Base-by-base conservation (phyloP, 2,113 vertebrate genomes). In the Elachura formosa region DNA sequence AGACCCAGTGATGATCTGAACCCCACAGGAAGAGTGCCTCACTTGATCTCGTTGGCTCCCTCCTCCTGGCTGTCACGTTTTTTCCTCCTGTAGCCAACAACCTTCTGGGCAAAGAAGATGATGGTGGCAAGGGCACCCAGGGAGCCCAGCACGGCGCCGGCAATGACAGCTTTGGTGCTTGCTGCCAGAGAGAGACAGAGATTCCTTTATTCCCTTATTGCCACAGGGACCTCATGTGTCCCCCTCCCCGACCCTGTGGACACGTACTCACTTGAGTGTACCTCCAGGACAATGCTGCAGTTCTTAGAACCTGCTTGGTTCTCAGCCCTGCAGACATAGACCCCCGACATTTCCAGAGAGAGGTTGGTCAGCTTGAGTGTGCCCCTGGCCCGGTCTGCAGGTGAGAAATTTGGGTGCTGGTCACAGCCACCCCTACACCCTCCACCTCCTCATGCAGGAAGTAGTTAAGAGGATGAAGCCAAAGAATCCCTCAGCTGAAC, bases 301-400 rank as follows among this genome's bases (percentile, higher is more conserved):
- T 79, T 38, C 6, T 87, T n/a, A 2, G 29, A 92, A 13, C 94
- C 96, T 1, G 79, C 96, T 1, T 1, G 45, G 93, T 96, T 96
- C 31, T 92, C 58, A 1, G 89, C 96, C 31, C 21, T 9, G n/a
- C 96, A 96, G 45, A 93, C 9, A 9, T 96, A 96, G 75, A 85
- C 8, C 4, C 96, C 96, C 9, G 96, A 59, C 96, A 94, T 96
- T 18, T 94, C 96, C 91, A 93, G 48, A 40, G 93, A 76, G 66
- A 96, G 96, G 86, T 96, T 96, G 78, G 82, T 96, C 83, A 96
- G 58, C 75, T 92, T 94, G 48, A 96, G 96, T 62, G 93, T 96
- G 58, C 96, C 96, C 75, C 4, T 88, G 79, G 18, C 15, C 41
- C 3, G 17, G 49, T 96, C 96, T 96, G 79, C 0, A 5, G 88